Conservation (phyloP, 2,888 invertebrate genomes). For the Bugulina stolonifera region DNA sequence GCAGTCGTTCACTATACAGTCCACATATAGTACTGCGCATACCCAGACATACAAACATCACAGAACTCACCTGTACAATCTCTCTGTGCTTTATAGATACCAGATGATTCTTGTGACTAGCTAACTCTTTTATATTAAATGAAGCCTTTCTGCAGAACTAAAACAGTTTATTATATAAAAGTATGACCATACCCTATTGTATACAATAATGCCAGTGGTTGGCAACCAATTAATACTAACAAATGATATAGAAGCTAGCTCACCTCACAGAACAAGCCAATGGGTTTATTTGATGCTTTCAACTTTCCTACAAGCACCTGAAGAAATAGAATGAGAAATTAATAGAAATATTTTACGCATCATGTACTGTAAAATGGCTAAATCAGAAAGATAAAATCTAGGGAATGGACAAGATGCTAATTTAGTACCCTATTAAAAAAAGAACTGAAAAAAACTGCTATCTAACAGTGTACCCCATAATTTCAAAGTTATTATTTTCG, state of each 20-base stretch:
- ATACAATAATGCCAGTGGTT: too few relatives aligned
- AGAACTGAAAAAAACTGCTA: too few relatives aligned
- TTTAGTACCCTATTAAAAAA: neutral
- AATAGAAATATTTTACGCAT: neutral
- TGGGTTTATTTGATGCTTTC: neutral
- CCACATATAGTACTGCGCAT: too few relatives aligned
- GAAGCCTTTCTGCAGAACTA: slow-evolving; percentile 24
- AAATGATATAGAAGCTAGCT: too few relatives aligned
- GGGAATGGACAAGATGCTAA: neutral
- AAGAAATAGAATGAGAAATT: neutral
- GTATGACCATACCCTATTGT: too few relatives aligned
- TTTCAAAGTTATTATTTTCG: too few relatives aligned
- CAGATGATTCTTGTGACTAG: neutral
- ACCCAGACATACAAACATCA: too few relatives aligned
- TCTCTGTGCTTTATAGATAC: neutral
- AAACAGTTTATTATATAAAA: too few relatives aligned
- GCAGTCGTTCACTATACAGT: too few relatives aligned
- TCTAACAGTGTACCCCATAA: too few relatives aligned
- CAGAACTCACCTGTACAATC: neutral
- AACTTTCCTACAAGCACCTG: slow-evolving; percentile 2
- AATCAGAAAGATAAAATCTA: neutral
- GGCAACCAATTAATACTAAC: too few relatives aligned
- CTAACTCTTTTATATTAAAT: slow-evolving; percentile 5
- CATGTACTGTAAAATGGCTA: too few relatives aligned
- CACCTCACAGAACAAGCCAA: slow-evolving; percentile 19